These are phyloP conservation scores for Hestina assimilis DNA, from an alignment of 1,140 invertebrate genomes.

Conservation along the genomic window DNA sequence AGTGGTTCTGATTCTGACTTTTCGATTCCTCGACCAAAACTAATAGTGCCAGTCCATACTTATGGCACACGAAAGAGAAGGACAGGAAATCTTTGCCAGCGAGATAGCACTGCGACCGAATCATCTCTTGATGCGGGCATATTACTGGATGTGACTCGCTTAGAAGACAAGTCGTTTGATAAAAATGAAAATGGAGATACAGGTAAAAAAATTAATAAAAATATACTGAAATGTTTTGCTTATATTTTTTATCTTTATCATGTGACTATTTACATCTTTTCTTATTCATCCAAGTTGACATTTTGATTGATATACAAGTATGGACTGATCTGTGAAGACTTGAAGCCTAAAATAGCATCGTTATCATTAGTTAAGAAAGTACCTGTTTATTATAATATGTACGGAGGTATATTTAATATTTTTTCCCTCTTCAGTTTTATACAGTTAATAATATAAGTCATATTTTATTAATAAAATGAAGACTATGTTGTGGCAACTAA, in stretches of 20 bases:
- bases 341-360: too few species aligned
- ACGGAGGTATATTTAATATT: too few species aligned
- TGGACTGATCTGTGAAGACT: not conserved
- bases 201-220: constrained; percentile 50
- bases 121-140: constrained; percentile 65
- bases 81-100: constrained; percentile 84
- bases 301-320: constrained; percentile 49
- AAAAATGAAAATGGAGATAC: constrained; percentile 47
- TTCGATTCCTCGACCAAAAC: constrained; percentile 88
- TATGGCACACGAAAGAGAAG: constrained; percentile 87
- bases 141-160: constrained; percentile 58
- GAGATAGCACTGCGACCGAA: constrained; percentile 68
- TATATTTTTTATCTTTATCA: constrained; percentile 29
- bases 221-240: constrained; percentile 13
- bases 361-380: too few species aligned
- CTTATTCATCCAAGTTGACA: constrained; percentile 17
- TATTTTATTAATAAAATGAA: too few species aligned
- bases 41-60: constrained; percentile 92
- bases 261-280: constrained; percentile 27
- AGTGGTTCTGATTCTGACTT: constrained; percentile 82
- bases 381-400: too few species aligned
- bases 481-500: too few species aligned
- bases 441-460: too few species aligned
- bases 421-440: too few species aligned
- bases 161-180: constrained; percentile 52